Evolutionary conservation across 1,140 invertebrate genomes (phyloP), one percentile per base, ranked within the genome.

Genomic region (Solen grandis): DNA sequence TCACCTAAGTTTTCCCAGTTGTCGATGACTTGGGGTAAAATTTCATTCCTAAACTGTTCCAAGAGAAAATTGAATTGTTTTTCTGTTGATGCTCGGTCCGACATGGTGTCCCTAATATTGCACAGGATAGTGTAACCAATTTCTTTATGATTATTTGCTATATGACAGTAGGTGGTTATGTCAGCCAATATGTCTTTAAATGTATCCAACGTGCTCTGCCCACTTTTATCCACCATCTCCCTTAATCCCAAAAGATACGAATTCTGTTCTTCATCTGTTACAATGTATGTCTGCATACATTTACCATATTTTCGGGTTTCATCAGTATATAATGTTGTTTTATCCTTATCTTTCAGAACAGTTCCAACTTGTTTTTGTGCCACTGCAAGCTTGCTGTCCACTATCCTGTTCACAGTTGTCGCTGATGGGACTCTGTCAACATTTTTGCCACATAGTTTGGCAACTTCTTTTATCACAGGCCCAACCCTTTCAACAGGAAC

Each of bases 1-100:
- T 46, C 55, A 62, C 27, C 35, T 14, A 79, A 29, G 5, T 62
- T 29, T 25, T 60, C 41, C 76, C 66, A 79, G 25, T 62, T 52
- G 19, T 70, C 55, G n/a, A 70, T 70, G 16, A 46, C 41, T 5
- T 52, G 27, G 29, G 76, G 65, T 50, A 79, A 62, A 63, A 70
- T 70, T 31, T 59, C 63, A 38, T 10, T 38, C 36, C 77, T 81
- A 50, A 50, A 81, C 5, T 81, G 14, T 27, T 81, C 69, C 60
- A 81, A 50, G 8, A 81, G 31, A 4, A 10, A 16, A 50, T 83
- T 77, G 31, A 83, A 83, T 22, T 29, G 13, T 57, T 77, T 77
- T 57, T 83, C 81, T 16, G 81, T 83, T 0, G 81, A 73, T 1
- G 74, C 81, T 27, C 74, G 46, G 60, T 73, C 74, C 52, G 74